A percentile compares a stretch with the other conserved stretches of the same genome.
Conservation (phyloP, 1,140 invertebrate species). For the Drosophila pseudoobscura region DNA sequence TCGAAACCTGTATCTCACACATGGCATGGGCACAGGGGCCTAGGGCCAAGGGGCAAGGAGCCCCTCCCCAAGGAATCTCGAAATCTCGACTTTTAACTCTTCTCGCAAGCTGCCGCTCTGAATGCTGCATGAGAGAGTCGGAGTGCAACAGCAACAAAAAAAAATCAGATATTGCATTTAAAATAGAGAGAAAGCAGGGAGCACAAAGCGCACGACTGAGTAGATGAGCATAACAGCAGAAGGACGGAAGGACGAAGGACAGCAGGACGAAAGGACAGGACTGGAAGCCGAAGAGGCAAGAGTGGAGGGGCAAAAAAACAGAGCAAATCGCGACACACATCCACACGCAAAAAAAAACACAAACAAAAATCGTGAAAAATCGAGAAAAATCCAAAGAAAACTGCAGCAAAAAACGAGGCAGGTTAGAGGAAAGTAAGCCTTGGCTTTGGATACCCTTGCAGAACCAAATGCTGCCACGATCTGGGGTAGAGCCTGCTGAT, state of each 20-base stretch:
- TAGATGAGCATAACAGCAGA: constrained; percentile 60
- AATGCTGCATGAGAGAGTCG: constrained; percentile 69
- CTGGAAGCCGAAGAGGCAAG: neutral
- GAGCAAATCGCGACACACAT: constrained; percentile 22
- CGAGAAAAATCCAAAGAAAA: constrained; percentile 22
- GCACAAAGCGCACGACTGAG: constrained; percentile 75
- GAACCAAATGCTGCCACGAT: no score
- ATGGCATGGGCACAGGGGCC: neutral
- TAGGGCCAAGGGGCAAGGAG: no score
- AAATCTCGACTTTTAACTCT: constrained; percentile 74
- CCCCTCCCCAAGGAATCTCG: constrained; percentile 10
- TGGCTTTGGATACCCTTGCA: no score
- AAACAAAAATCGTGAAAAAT: constrained; percentile 7
- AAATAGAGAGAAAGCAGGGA: constrained; percentile 51
- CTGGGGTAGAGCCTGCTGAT: no score
- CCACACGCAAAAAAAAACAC: constrained; percentile 4
- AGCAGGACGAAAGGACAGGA: constrained; percentile 4
- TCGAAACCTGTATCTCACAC: constrained; percentile 33
- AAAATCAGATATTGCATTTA: constrained; percentile 78
- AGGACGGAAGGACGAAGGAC: neutral
- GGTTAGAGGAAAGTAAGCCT: no score
- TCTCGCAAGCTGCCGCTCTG: constrained; percentile 49
- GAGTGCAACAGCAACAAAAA: no score
- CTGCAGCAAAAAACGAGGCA: constrained; percentile 11
- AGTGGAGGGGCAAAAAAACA: constrained; percentile 6